Evolutionary conservation across 2,113 vertebrate species (phyloP).

Genomic region (Loxodonta africana): DNA sequence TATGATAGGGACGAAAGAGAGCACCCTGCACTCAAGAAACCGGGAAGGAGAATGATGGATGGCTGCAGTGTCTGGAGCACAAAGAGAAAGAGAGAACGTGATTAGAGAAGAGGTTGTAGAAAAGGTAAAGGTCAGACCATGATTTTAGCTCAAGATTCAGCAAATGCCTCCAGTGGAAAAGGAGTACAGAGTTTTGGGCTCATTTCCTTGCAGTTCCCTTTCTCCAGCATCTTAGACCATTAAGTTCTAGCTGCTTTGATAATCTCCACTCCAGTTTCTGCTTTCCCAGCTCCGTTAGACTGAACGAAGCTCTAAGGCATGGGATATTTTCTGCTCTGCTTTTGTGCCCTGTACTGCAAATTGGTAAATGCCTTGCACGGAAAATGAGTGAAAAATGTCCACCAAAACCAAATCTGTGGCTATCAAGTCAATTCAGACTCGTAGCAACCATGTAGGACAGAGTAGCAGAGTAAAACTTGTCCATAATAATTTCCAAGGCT

Average conservation of each 20-base stretch:
- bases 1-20: neutral
- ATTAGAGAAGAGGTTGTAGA: conserved; percentile 3
- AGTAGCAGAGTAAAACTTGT: too few species aligned
- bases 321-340: neutral
- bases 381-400: neutral
- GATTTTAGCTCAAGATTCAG: neutral
- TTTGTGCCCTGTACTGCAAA: neutral
- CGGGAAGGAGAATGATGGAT: neutral
- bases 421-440: too few species aligned
- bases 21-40: neutral
- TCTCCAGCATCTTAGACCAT: neutral
- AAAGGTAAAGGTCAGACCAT: conserved; percentile 10
- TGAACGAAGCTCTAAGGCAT: neutral
- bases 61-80: neutral
- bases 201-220: neutral
- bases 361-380: neutral
- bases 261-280: neutral
- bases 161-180: neutral
- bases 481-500: too few species aligned
- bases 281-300: neutral
- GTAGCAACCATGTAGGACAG: too few species aligned
- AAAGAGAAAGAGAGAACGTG: neutral
- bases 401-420: neutral
- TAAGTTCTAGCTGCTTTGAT: neutral
- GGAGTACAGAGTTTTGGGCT: neutral